These are phyloP conservation scores for Meriones unguiculatus DNA, from an alignment of 2,113 vertebrate species.

Conservation along the genomic window DNA sequence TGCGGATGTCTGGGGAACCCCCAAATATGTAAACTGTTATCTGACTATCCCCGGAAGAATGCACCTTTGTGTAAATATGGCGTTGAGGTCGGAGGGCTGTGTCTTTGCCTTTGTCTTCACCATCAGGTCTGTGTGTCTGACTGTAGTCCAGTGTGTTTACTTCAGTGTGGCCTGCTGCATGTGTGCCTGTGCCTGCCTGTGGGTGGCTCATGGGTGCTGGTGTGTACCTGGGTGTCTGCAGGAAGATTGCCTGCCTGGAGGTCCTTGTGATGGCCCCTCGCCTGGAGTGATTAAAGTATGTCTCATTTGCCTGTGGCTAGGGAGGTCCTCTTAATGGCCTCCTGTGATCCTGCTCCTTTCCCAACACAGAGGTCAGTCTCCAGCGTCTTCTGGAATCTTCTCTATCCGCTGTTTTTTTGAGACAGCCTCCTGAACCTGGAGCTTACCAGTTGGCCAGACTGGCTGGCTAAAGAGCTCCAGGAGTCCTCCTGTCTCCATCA, in stretches of 20 bases:
- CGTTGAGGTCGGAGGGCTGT: not conserved
- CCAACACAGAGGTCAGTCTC: not conserved
- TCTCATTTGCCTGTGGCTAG: not conserved
- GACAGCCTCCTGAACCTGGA: not conserved
- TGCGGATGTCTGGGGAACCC: not conserved
- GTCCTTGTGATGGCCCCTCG: not conserved
- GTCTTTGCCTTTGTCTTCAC: not conserved
- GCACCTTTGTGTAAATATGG: not conserved
- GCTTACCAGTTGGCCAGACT: not conserved
- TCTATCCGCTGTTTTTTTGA: not conserved
- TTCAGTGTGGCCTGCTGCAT: not conserved
- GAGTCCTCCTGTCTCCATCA: not conserved
- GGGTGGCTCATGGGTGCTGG: not conserved
- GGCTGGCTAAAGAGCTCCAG: no score
- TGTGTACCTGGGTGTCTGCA: not conserved
- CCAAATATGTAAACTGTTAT: not conserved
- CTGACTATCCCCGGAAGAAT: not conserved
- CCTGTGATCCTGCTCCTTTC: not conserved
- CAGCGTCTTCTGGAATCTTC: not conserved
- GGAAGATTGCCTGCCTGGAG: not conserved
- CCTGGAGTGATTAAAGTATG: not conserved
- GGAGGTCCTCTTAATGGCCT: not conserved
- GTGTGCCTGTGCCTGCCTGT: not conserved
- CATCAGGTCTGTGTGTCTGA: not conserved
- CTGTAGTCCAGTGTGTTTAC: not conserved